Evolutionary conservation across 2,797 vertebrate species (phyloP).

Genomic region (Delichon dasypus): DNA sequence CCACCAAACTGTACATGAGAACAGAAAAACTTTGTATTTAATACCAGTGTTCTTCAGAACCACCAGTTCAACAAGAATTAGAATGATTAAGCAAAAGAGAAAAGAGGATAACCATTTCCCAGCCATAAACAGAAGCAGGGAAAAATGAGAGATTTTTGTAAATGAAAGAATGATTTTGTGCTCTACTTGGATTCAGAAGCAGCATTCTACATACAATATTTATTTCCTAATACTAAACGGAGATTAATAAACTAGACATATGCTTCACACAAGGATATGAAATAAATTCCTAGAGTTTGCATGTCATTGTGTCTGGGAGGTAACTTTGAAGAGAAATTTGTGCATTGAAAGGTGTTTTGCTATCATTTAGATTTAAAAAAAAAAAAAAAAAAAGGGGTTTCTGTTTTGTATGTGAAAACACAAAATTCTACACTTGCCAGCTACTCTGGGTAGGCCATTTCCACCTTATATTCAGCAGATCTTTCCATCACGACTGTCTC

Average conservation of each 20-base stretch:
- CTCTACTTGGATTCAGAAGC: background rate
- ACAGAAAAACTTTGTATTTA: background rate
- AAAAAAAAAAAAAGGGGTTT: rapidly evolving
- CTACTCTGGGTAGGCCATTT: background rate
- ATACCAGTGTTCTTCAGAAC: background rate
- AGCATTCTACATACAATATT: background rate
- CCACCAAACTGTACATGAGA: rapidly evolving
- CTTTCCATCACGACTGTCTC: background rate
- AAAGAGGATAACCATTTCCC: background rate
- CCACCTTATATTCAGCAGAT: background rate
- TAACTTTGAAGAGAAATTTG: background rate
- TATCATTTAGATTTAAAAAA: background rate
- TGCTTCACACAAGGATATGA: background rate
- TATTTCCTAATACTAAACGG: background rate
- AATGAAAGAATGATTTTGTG: background rate
- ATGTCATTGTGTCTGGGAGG: background rate
- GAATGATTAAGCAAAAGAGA: background rate
- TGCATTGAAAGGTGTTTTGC: background rate
- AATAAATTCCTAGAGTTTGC: background rate
- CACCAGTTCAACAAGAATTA: background rate
- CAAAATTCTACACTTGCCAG: background rate
- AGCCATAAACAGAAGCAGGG: background rate
- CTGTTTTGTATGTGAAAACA: background rate
- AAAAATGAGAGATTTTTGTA: background rate
- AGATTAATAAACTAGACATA: background rate